Base-by-base conservation (phyloP, 92 coral and sea anemone genomes). In the Epizoanthus ramosus region DNA sequence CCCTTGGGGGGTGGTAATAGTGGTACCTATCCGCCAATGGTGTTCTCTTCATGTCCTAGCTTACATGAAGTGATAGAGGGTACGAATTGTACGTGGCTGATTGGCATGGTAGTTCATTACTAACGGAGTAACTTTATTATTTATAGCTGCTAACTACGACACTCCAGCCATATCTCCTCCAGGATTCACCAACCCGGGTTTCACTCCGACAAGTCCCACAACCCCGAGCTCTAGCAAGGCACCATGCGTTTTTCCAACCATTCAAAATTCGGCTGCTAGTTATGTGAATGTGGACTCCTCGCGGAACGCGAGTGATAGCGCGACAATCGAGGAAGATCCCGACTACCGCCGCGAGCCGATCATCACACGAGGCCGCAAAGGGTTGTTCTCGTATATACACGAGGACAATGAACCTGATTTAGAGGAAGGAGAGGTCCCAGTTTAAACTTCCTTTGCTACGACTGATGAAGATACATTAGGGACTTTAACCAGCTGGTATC, bases 371-470 rank as follows among this genome's bases (percentile, higher is more conserved):
- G 68, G 56, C 22, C 74, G 6, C 52, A 81, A 21, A 9, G 60
- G 54, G 19, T 57, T 65, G 18, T 61, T 43, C 28, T 8, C 68
- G 33, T 61, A 76, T 35, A 25, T 53, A 21, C 75, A 63, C 10
- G 58, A 45, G 21, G 71, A 60, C 24, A 19, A 60, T 63, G 84
- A 54, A 16, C 57, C 31, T 12, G 61, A 66, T 6, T 63, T 87
- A 1, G 87, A 87, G 37, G 87, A 75, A 1, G 90, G 87, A 2
- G 90, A 87, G 58, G 68, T 66, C 16, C 86, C 82, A 68, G 58
- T 87, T 63, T 87, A 81, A 43, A 22, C 23, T 3, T 43, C 16
- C 1, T 39, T 71, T 21, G 76, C 19, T 23, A 25, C 0, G 8
- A n/a, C 17, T 8, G 0, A 23, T 14, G 3, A 28, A 1, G 15